phyloP scores from a whole-genome alignment of 2,113 vertebrate species.

The Corydoras sp. region DNA sequence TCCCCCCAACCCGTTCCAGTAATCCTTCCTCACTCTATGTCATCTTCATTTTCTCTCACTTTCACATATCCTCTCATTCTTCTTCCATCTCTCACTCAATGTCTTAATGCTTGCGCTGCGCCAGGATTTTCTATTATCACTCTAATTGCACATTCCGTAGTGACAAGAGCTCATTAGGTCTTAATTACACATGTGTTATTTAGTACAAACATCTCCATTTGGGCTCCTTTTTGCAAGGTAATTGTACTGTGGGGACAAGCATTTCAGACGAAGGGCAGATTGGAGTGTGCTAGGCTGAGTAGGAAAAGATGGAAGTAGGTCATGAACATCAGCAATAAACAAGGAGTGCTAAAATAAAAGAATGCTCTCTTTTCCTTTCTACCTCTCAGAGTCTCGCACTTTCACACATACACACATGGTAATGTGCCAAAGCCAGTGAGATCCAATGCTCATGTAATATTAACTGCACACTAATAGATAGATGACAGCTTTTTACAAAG shows the following conservation, averaged over 20 bases:
- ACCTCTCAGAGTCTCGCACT: constrained; percentile 38
- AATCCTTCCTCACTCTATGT: not conserved
- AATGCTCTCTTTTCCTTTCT: constrained; percentile 49
- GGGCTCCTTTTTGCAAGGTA: constrained; percentile 84
- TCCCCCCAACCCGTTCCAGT: not conserved
- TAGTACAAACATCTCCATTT: constrained; percentile 99
- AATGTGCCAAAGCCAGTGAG: constrained; percentile 54
- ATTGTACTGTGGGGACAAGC: constrained; percentile 81
- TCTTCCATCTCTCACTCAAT: constrained; percentile 53
- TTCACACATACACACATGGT: constrained; percentile 47
- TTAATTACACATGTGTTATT: constrained; percentile 99
- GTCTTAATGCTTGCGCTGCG: constrained; percentile 38
- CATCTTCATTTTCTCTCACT: not conserved
- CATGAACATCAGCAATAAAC: constrained; percentile 66
- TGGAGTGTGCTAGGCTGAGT: constrained; percentile 48
- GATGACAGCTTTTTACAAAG: constrained; percentile 55
- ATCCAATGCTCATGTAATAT: constrained; percentile 76
- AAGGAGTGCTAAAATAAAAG: constrained; percentile 71
- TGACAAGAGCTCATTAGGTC: constrained; percentile 99
- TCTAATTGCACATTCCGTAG: constrained; percentile 99
- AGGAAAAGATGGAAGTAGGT: constrained; percentile 72
- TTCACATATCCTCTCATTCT: not conserved
- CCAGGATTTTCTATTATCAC: constrained; percentile 79
- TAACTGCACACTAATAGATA: constrained; percentile 75
- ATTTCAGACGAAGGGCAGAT: constrained; percentile 68